Percentiles rank a stretch among this genome's conserved stretches.
Conservation (phyloP, 2,797 vertebrate genomes). For the Prionace glauca region DNA sequence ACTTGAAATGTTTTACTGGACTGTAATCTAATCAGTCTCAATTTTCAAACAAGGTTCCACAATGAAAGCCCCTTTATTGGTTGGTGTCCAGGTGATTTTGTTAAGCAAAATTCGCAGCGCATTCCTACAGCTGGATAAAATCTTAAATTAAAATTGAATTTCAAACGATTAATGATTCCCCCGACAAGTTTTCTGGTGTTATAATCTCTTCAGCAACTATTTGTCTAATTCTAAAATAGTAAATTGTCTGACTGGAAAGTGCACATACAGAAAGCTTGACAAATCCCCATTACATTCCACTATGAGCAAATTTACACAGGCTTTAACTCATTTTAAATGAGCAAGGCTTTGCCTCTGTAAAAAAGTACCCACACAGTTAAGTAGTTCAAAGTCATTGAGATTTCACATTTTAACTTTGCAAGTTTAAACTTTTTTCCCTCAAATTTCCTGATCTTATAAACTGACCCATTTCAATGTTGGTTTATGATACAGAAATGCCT, state of each 20-base stretch:
- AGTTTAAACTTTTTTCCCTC: not conserved
- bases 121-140: not conserved
- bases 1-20: not conserved
- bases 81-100: constrained; percentile 2
- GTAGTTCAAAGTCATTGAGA: not conserved
- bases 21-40: not conserved
- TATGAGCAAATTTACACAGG: not conserved
- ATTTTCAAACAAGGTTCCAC: not conserved
- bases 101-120: constrained; percentile 20
- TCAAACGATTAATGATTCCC: not conserved
- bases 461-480: not conserved
- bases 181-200: not conserved
- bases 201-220: not conserved
- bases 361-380: not conserved
- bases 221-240: not conserved
- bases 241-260: not conserved
- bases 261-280: not conserved
- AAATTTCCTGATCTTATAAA: not conserved
- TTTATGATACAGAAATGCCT: not conserved
- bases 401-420: not conserved
- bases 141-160: not conserved
- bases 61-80: no score
- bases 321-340: not conserved
- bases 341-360: not conserved
- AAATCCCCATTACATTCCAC: not conserved